Evolutionary conservation across 2,797 vertebrate genomes (phyloP).

Genomic region (Xenentodon cancila): DNA sequence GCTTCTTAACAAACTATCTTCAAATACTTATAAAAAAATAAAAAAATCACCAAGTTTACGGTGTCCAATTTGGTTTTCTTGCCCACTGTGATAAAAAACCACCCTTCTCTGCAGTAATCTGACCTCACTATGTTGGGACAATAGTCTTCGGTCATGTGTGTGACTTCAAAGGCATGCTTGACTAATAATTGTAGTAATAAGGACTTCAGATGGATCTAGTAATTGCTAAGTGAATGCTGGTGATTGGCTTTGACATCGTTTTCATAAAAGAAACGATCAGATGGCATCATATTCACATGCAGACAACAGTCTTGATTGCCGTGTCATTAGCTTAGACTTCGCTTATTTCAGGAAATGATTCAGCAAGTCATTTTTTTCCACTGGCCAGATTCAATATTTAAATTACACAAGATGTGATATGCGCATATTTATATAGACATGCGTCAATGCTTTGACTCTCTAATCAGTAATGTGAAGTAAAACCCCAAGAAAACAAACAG

Average conservation of each 20-base stretch:
- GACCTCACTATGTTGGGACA: conserved; percentile 52
- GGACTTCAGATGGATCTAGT: conserved; percentile 59
- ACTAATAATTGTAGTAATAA: conserved; percentile 82
- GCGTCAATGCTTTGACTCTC: too few species aligned
- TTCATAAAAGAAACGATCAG: conserved; percentile 40
- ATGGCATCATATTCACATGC: conserved; percentile 28
- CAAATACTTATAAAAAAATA: conserved; percentile 5
- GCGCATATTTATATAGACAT: not conserved
- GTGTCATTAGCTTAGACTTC: conserved; percentile 23
- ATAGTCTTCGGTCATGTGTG: conserved; percentile 65
- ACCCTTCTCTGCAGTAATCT: conserved; percentile 44
- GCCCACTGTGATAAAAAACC: conserved; percentile 31
- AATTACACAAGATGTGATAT: not conserved
- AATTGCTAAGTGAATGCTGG: conserved; percentile 55
- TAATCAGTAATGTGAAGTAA: too few species aligned
- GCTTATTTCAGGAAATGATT: not conserved
- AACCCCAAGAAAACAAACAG: conserved; percentile 12
- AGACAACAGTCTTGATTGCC: conserved; percentile 14
- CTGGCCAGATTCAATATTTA: not conserved
- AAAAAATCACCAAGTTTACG: conserved; percentile 23
- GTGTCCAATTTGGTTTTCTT: conserved; percentile 13
- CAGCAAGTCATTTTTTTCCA: not conserved
- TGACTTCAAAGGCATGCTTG: conserved; percentile 65
- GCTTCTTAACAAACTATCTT: not conserved
- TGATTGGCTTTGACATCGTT: conserved; percentile 62